Evolutionary conservation across 2,797 vertebrate species (phyloP).

Genomic region (Enteromius viviparus): DNA sequence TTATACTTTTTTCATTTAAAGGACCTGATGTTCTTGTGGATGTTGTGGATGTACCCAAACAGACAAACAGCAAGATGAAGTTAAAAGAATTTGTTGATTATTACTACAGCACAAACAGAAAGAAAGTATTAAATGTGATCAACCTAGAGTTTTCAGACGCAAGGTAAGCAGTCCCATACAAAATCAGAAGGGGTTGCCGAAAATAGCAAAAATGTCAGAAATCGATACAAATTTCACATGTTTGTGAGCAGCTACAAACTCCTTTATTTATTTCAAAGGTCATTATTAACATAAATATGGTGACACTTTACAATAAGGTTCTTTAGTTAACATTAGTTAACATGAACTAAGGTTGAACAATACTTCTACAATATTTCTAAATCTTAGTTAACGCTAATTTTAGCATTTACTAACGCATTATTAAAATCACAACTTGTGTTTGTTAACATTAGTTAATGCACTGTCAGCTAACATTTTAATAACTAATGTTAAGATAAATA

Average conservation of each 20-base stretch:
- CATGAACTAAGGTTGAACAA: no score
- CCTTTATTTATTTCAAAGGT: not conserved
- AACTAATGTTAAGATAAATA: no score
- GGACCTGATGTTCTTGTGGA: slow-evolving; percentile 92
- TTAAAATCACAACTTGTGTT: no score
- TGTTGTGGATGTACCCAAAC: slow-evolving; percentile 94
- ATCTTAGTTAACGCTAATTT: no score
- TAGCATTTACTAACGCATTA: no score
- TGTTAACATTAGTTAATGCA: no score
- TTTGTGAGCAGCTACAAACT: not conserved
- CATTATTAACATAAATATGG: not conserved
- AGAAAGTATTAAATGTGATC: slow-evolving; percentile 93
- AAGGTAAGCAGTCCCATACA: slow-evolving; percentile 74
- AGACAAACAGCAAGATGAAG: slow-evolving; percentile 96
- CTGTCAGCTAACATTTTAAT: no score
- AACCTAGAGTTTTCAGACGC: slow-evolving; percentile 96
- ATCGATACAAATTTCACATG: not conserved
- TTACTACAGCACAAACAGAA: slow-evolving; percentile 97
- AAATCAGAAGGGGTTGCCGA: not conserved
- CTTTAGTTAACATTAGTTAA: no score
- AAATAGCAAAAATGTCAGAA: not conserved
- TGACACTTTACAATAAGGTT: no score
- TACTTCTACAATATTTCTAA: no score
- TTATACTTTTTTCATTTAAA: slow-evolving; percentile 58
- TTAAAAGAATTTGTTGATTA: slow-evolving; percentile 99